phyloP scores from a whole-genome alignment of 2,888 invertebrate species.

The Trissoscelio sp. region DNA sequence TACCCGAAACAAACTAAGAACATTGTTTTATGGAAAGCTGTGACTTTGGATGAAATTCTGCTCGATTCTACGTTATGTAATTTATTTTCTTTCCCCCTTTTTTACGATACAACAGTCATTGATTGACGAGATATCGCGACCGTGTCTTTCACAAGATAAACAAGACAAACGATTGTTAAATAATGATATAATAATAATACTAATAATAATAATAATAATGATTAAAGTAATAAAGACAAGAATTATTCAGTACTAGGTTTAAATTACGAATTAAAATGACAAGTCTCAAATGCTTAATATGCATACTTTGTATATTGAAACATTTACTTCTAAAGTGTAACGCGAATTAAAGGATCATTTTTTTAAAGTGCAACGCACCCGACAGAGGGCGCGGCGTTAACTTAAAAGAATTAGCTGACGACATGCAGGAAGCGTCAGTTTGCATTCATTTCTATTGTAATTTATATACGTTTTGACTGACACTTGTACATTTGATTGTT shows the following conservation, averaged over 20 bases:
- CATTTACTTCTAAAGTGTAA: conserved; percentile 37
- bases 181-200: conserved; percentile 17
- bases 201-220: conserved; percentile 12
- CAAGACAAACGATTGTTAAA: conserved; percentile 31
- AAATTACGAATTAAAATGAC: conserved; percentile 30
- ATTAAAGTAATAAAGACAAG: conserved; percentile 21
- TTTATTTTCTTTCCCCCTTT: conserved; percentile 44
- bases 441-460: conserved; percentile 35
- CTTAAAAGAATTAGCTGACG: conserved; percentile 7
- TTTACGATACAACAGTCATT: conserved; percentile 41
- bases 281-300: conserved; percentile 41
- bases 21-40: conserved; percentile 79
- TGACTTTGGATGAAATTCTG: conserved; percentile 74
- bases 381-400: background rate
- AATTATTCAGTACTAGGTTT: conserved; percentile 29
- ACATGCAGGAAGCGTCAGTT: conserved; percentile 24
- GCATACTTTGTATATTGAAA: conserved; percentile 40
- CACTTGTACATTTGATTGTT: conserved; percentile 51
- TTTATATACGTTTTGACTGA: conserved; percentile 61
- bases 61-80: conserved; percentile 71
- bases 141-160: conserved; percentile 49
- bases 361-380: conserved; percentile 69
- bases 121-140: conserved; percentile 39
- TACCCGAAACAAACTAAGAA: conserved; percentile 70
- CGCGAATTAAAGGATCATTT: conserved; percentile 68